Base-by-base conservation (phyloP, 2,797 vertebrate genomes). In the Peromyscus nudipes region DNA sequence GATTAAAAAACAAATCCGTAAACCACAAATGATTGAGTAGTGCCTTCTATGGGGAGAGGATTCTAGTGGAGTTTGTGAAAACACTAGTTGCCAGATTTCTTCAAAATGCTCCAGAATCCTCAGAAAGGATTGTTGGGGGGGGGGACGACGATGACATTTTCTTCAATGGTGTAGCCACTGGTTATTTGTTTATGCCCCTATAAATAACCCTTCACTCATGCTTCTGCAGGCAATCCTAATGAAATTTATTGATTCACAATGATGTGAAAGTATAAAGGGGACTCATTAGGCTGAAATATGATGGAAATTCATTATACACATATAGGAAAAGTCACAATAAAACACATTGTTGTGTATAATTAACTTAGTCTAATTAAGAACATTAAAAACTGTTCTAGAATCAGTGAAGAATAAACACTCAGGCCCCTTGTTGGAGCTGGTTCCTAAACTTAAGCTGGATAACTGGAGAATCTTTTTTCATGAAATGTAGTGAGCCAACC, bases 1-100 rank as follows among this genome's bases (percentile, higher is more conserved):
- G 86, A 75, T 92, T 62, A 17, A 77, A 96, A 92, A 52, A 52
- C 49, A 71, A 92, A 79, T 79, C 52, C 79, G 25, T 55, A 64
- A 55, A 93, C 31, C 16, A 52, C 64, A 88, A 49, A 85, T 55
- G 0, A 79, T 40, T 52, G 62, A 92, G 55, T 46, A 25, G 71
- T n/a, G 23, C 71, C 16, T 46, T 49, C 29, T 14, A 14, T 29
- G 25, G 65, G 46, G 31, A 73, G 23, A 62, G 27, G 31, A 6
- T 95, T 90, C 76, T 31, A 43, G 34, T 43, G 9, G 69, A 67
- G 14, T 64, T 94, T 25, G 86, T 29, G 31, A 67, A 77, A 71
- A 5, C 3, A 1, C 25, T 29, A 46, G 29, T 34, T 69, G 86
- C 46, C 11, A 62, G 37, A 71, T 43, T 46, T 34, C n/a, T 19